phyloP scores from a whole-genome alignment of 2,113 vertebrate species.

The Phaethornis superciliosus region DNA sequence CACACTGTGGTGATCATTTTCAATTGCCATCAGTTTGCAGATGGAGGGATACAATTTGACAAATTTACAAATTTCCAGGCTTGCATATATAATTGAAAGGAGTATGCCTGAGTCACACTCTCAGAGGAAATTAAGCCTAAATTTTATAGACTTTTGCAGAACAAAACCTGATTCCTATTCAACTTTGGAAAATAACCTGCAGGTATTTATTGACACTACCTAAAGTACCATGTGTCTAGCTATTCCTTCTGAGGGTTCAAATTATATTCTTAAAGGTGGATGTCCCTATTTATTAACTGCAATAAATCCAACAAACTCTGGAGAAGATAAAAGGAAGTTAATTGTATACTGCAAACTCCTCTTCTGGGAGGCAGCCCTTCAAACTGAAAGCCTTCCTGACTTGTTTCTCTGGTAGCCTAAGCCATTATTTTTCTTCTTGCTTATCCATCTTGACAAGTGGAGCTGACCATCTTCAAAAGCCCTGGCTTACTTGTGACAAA shows the following conservation, averaged over 20 bases:
- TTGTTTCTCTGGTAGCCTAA: constrained; percentile 9
- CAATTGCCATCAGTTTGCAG: not conserved
- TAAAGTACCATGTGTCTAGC: not conserved
- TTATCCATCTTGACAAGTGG: constrained; percentile 56
- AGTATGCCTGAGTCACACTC: not conserved
- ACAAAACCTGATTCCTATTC: not conserved
- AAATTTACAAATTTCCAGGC: not conserved
- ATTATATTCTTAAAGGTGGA: not conserved
- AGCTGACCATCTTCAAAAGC: constrained; percentile 53
- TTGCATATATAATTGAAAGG: not conserved
- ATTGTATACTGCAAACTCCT: not conserved
- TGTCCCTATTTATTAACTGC: not conserved
- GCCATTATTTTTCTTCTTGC: constrained; percentile 23
- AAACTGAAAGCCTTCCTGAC: not conserved
- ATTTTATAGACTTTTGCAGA: not conserved
- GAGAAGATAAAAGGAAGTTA: not conserved
- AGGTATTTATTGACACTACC: not conserved
- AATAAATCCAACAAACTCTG: not conserved
- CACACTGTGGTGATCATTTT: not conserved
- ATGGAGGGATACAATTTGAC: not conserved
- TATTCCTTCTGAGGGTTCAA: not conserved
- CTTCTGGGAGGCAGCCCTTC: not conserved
- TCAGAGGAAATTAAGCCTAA: not conserved
- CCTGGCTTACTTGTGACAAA: constrained; percentile 42
- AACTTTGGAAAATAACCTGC: not conserved